A percentile compares a stretch with the other conserved stretches of the same genome.
Conservation (phyloP, 2,888 invertebrate genomes). For the Metallyticus violacea region DNA sequence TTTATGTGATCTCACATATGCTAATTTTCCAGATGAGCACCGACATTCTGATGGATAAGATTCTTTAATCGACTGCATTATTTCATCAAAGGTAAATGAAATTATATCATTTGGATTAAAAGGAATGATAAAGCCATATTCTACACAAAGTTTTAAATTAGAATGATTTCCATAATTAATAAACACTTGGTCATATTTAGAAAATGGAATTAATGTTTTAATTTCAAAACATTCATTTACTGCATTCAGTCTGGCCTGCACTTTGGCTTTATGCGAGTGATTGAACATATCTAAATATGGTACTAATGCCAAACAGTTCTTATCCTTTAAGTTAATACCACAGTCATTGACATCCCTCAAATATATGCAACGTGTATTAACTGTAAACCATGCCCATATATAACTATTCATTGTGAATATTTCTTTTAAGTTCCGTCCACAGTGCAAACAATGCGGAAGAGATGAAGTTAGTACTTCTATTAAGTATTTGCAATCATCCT, state of each 20-base stretch:
- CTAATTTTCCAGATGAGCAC: constrained; percentile 15
- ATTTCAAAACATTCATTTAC: constrained; percentile 53
- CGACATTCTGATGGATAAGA: constrained; percentile 20
- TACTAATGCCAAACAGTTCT: constrained; percentile 64
- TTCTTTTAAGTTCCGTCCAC: constrained; percentile 37
- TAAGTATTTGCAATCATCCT: constrained; percentile 5
- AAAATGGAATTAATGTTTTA: constrained; percentile 52
- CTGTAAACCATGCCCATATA: constrained; percentile 78
- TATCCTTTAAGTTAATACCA: constrained; percentile 33
- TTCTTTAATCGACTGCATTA: constrained; percentile 41
- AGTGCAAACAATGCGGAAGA: constrained; percentile 38
- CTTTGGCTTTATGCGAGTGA: constrained; percentile 65
- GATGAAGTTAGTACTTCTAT: background rate
- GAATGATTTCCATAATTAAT: constrained; percentile 85
- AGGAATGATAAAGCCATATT: constrained; percentile 81
- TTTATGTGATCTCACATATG: background rate
- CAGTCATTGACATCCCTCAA: constrained; percentile 51
- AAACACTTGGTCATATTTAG: constrained; percentile 71
- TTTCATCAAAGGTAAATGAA: constrained; percentile 55
- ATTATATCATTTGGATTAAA: constrained; percentile 67
- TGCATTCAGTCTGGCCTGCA: constrained; percentile 49
- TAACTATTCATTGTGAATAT: constrained; percentile 58
- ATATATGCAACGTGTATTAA: constrained; percentile 83
- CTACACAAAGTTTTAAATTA: constrained; percentile 74
- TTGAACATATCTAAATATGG: constrained; percentile 90